Percentiles rank a stretch among this genome's conserved stretches.
These are phyloP conservation scores for Caenorhabditis brenneri DNA, from an alignment of 1,140 invertebrate genomes.

Conservation along the genomic window DNA sequence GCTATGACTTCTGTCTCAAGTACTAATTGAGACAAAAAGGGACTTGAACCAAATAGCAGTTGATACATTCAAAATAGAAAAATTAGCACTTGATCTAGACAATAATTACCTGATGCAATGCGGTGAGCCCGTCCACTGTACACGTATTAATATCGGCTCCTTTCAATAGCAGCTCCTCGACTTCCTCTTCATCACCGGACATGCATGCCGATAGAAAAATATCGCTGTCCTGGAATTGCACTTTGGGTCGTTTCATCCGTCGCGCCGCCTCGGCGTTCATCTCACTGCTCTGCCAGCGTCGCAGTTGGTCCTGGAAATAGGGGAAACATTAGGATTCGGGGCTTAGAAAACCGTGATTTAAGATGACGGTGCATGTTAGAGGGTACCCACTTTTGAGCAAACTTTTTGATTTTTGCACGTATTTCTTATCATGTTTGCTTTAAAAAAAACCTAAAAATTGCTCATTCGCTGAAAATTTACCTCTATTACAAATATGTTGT, in stretches of 20 bases:
- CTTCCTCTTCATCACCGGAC: conserved; percentile 91
- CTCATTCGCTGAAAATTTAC: no score
- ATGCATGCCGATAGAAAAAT: conserved; percentile 95
- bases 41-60: no score
- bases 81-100: no score
- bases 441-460: no score
- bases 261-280: conserved; percentile 81
- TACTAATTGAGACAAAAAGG: no score
- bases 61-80: no score
- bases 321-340: not conserved
- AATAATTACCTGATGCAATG: conserved; percentile 95
- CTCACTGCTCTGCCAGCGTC: conserved; percentile 92
- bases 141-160: conserved; percentile 95
- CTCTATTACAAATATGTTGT: no score
- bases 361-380: not conserved
- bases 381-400: no score
- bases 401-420: no score
- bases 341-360: not conserved
- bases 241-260: conserved; percentile 55
- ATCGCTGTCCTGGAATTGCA: conserved; percentile 80
- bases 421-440: no score
- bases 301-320: conserved; percentile 83
- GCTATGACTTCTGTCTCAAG: no score
- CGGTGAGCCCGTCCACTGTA: conserved; percentile 95
- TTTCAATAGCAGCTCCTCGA: conserved; percentile 83